These are phyloP conservation scores for Microplitis deprimator DNA, from an alignment of 2,888 invertebrate species.

Conservation along the genomic window DNA sequence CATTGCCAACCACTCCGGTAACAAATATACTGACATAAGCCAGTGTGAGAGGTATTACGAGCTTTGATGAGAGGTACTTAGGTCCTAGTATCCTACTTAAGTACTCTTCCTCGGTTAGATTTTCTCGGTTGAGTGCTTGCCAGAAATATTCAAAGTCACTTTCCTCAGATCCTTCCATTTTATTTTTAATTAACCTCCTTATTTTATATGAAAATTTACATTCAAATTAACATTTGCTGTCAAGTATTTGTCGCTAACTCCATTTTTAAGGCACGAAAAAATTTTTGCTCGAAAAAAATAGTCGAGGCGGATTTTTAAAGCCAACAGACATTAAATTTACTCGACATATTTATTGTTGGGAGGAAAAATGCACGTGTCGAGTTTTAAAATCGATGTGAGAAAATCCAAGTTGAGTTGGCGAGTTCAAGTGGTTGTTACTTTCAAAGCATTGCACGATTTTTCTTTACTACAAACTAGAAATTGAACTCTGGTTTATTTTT, in stretches of 20 bases:
- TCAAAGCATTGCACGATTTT: neutral
- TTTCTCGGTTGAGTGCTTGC: slow-evolving; percentile 54
- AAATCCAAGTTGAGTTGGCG: neutral
- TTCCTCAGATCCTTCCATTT: slow-evolving; percentile 36
- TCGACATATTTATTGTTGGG: neutral
- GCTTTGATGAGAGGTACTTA: slow-evolving; percentile 67
- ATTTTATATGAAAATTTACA: too few relatives aligned
- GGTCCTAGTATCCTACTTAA: slow-evolving; percentile 69
- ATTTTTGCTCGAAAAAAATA: too few relatives aligned
- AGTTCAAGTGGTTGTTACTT: neutral
- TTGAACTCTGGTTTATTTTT: neutral
- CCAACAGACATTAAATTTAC: neutral
- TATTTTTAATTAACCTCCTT: neutral
- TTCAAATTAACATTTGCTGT: neutral
- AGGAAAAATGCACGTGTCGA: neutral
- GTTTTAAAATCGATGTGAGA: neutral
- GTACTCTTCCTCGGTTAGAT: slow-evolving; percentile 68
- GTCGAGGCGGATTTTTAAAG: neutral
- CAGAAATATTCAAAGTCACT: slow-evolving; percentile 55
- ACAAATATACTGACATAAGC: slow-evolving; percentile 85
- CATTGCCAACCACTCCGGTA: slow-evolving; percentile 87
- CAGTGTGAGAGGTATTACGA: slow-evolving; percentile 75
- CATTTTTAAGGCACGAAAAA: too few relatives aligned
- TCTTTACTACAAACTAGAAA: neutral
- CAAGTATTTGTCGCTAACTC: neutral